Evolutionary conservation across 2,888 invertebrate genomes (phyloP).

Genomic region (Stramonita haemastoma): DNA sequence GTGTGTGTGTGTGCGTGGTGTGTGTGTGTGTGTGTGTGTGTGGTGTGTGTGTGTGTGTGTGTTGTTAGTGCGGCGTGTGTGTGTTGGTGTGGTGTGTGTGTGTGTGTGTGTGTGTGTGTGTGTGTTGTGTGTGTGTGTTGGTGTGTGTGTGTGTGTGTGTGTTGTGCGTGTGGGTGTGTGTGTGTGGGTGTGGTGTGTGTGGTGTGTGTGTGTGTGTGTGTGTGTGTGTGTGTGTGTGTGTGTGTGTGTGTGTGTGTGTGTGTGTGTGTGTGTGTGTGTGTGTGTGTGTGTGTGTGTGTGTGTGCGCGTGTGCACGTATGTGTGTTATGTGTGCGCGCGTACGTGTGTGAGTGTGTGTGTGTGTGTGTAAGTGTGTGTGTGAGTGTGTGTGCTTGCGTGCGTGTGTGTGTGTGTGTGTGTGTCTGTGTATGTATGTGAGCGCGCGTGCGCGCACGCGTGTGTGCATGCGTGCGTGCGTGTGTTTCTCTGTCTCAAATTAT

Average conservation of each 20-base stretch:
- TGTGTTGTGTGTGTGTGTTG: neutral
- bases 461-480: too few species aligned
- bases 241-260: neutral
- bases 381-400: neutral
- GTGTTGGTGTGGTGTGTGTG: neutral
- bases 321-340: neutral
- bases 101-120: neutral
- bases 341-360: neutral
- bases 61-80: neutral
- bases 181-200: neutral
- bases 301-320: neutral
- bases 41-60: neutral
- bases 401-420: neutral
- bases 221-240: neutral
- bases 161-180: neutral
- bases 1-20: neutral
- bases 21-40: too few species aligned
- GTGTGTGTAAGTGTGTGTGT: neutral
- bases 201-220: neutral
- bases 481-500: neutral
- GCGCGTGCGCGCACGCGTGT: neutral
- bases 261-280: constrained; percentile 16
- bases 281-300: constrained; percentile 10
- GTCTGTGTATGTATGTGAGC: neutral
- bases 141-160: neutral